phyloP scores from a whole-genome alignment of 2,113 vertebrate species.

The Phaethon lepturus region DNA sequence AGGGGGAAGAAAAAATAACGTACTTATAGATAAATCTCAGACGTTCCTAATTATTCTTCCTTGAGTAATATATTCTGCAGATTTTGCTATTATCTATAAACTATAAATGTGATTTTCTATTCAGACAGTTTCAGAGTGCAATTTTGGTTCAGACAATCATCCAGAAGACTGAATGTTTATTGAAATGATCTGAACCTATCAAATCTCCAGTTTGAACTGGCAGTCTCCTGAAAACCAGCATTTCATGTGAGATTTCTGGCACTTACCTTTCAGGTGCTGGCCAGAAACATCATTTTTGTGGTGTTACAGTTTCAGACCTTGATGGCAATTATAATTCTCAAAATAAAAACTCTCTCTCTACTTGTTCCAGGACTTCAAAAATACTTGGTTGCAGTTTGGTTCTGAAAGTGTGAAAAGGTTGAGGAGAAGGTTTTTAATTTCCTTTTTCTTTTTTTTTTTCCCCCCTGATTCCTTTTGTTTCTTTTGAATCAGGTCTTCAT shows the following conservation, averaged over 20 bases:
- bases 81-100: background rate
- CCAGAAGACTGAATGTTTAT: slow-evolving; percentile 37
- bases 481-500: background rate
- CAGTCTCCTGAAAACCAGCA: slow-evolving; percentile 28
- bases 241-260: slow-evolving; percentile 58
- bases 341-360: slow-evolving; percentile 24
- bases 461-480: background rate
- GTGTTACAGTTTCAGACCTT: slow-evolving; percentile 39
- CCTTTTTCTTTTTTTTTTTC: background rate
- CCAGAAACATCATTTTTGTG: slow-evolving; percentile 68
- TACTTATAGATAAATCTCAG: background rate
- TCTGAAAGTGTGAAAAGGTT: slow-evolving; percentile 15
- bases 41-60: background rate
- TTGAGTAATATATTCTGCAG: background rate
- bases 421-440: background rate
- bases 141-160: slow-evolving; percentile 22
- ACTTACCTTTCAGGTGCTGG: slow-evolving; percentile 5
- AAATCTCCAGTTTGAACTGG: slow-evolving; percentile 43
- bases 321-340: slow-evolving; percentile 9
- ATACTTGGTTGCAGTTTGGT: slow-evolving; percentile 9
- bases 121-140: slow-evolving; percentile 4
- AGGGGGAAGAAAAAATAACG: background rate
- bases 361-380: slow-evolving; percentile 23
- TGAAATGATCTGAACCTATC: slow-evolving; percentile 40
- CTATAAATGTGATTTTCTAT: background rate